These are phyloP conservation scores for Paedocypris micromegethes DNA, from an alignment of 2,797 vertebrate species.

Conservation along the genomic window DNA sequence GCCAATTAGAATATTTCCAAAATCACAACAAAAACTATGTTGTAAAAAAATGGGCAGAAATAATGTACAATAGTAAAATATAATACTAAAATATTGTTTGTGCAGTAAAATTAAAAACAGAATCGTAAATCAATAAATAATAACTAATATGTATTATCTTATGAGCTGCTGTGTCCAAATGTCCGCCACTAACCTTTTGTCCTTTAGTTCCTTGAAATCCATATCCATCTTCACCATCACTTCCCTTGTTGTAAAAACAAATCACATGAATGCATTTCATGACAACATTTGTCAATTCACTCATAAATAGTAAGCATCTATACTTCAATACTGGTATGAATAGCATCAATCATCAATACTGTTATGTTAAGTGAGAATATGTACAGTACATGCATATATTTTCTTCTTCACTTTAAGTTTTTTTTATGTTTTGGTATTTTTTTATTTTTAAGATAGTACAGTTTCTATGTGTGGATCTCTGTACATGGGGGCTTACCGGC, in stretches of 20 bases:
- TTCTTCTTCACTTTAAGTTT: not conserved
- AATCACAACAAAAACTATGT: too few relatives aligned
- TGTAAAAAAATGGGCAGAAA: not conserved
- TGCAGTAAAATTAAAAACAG: not conserved
- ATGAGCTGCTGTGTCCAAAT: too few relatives aligned
- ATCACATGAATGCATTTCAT: not conserved
- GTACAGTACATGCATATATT: not conserved
- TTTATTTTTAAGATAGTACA: too few relatives aligned
- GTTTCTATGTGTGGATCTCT: too few relatives aligned
- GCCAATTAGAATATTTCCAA: too few relatives aligned
- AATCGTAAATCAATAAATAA: too few relatives aligned
- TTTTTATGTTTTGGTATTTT: not conserved
- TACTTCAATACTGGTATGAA: too few relatives aligned
- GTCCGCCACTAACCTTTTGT: constrained; percentile 64
- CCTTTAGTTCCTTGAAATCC: constrained; percentile 71
- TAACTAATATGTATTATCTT: too few relatives aligned
- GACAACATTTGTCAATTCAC: too few relatives aligned
- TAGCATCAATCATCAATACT: too few relatives aligned
- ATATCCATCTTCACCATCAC: constrained; percentile 68
- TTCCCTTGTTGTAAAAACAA: constrained; percentile 64
- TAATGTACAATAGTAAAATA: not conserved
- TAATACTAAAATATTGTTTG: not conserved
- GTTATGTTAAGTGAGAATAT: too few relatives aligned
- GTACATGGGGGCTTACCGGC: constrained; percentile 59
- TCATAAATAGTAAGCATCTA: too few relatives aligned